Evolutionary conservation across 2,797 vertebrate species (phyloP), one percentile per base, ranked within the genome.

Genomic region (Sebastolobus alascanus): DNA sequence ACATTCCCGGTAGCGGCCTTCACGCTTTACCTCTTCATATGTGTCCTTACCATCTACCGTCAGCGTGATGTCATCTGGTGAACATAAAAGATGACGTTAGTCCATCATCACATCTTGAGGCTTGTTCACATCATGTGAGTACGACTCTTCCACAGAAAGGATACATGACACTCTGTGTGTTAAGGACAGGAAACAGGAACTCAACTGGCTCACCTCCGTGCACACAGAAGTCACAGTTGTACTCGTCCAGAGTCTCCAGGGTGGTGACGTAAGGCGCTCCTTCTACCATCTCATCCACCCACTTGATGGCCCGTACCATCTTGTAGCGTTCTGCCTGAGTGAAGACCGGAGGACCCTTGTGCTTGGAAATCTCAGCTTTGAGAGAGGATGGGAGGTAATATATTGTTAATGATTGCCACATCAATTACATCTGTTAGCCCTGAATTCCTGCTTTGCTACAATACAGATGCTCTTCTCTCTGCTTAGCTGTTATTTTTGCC

Each of bases 261-360:
- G 97, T 99, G 90, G 98, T 99, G 86, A 99, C 97, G 4, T 99
- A 99, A 1, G 99, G 98, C 0, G 98, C 99, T 2, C 97, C 97
- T 4, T 98, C 96, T 7, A 98, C 97, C 6, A 99, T 97, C 88
- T 99, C 98, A 75, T 99, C 98, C 92, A 99, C 99, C 99, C 98
- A 99, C 89, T 99, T 99, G 92, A 99, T 99, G 73, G 98, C 98
- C 3, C 95, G 95, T 33, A 99, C 98, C 97, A 99, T 99, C 93
- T 98, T 98, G 92, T 99, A 99, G 66, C 99, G 94, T 79, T 99
- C 99, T 29, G 95, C 97, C 92, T 99, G 97, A 0, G 98, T 99
- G 91, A 99, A 99, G 80, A 99, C 98, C 0, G 98, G 98, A 12
- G 98, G 98, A 1, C 98, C 98, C 86, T 99, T 99, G 95, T 99